Evolutionary conservation across 1,140 invertebrate genomes (phyloP).

Genomic region (Drosophila sturtevanti): DNA sequence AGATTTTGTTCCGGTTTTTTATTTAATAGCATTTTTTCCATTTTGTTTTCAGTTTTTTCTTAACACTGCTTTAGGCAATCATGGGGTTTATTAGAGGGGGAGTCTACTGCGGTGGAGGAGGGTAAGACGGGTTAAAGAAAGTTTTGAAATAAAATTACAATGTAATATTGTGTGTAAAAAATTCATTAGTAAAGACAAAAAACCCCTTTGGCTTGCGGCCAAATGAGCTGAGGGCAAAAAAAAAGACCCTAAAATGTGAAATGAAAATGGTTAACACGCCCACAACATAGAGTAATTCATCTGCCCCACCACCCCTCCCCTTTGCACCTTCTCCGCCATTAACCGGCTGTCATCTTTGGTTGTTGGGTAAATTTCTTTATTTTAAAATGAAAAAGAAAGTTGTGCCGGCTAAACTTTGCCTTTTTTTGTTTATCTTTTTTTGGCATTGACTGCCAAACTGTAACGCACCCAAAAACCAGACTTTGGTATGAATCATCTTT

Average conservation of each 20-base stretch:
- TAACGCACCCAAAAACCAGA: slow-evolving; percentile 65
- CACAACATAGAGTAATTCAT: slow-evolving; percentile 38
- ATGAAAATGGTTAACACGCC: slow-evolving; percentile 64
- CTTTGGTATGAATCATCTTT: slow-evolving; percentile 54
- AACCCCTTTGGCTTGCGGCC: slow-evolving; percentile 29
- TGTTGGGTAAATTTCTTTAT: slow-evolving; percentile 58
- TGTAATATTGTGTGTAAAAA: slow-evolving; percentile 62
- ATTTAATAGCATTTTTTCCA: slow-evolving; percentile 11
- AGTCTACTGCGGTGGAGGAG: not conserved
- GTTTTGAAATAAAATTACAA: slow-evolving; percentile 74
- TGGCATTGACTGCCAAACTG: slow-evolving; percentile 67
- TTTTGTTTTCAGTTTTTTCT: slow-evolving; percentile 26
- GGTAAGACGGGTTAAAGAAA: slow-evolving; percentile 66
- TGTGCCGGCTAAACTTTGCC: not conserved
- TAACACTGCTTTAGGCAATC: slow-evolving; percentile 5
- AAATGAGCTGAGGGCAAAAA: slow-evolving; percentile 32
- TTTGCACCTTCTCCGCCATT: too few species aligned
- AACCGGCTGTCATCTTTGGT: slow-evolving; percentile 23
- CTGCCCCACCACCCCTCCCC: slow-evolving; percentile 4
- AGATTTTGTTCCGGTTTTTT: slow-evolving; percentile 70
- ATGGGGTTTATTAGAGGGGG: not conserved
- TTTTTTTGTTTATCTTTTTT: slow-evolving; percentile 21
- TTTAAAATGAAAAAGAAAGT: slow-evolving; percentile 61
- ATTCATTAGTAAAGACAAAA: slow-evolving; percentile 65
- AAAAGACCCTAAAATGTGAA: slow-evolving; percentile 24